Percentiles rank a stretch among this genome's conserved stretches.
phyloP scores from a whole-genome alignment of 2,888 invertebrate genomes.

The Pristionchus arcanus region DNA sequence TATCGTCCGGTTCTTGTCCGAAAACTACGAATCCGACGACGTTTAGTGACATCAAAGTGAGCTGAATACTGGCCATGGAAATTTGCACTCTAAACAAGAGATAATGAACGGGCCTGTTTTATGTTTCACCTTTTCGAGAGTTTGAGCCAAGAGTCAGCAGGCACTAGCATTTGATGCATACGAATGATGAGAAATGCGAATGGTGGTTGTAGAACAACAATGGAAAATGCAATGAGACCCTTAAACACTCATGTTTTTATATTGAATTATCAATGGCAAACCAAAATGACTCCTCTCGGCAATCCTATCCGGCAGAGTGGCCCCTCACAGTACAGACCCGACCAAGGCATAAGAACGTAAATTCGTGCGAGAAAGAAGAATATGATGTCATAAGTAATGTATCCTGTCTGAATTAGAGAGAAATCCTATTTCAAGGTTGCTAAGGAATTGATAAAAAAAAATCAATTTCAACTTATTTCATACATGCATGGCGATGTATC shows the following conservation, averaged over 20 bases:
- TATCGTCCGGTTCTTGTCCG: neutral
- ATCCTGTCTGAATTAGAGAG: neutral
- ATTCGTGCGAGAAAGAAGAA: neutral
- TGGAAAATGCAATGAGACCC: neutral
- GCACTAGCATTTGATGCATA: conserved; percentile 35
- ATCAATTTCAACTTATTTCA: too few species aligned
- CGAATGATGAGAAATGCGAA: conserved; percentile 19
- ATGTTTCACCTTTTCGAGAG: neutral
- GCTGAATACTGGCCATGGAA: neutral
- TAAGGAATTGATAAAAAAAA: too few species aligned
- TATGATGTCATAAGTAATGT: neutral
- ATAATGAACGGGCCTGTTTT: neutral
- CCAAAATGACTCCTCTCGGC: neutral
- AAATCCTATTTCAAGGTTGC: too few species aligned
- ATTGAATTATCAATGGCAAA: neutral
- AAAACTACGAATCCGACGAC: neutral
- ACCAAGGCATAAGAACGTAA: neutral
- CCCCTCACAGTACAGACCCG: conserved; percentile 19
- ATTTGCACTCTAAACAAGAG: neutral
- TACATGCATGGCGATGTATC: conserved; percentile 33
- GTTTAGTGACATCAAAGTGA: neutral
- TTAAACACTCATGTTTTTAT: neutral
- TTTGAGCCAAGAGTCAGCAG: neutral
- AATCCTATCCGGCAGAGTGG: neutral
- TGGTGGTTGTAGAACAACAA: neutral